Evolutionary conservation across 37 sponge, comb jelly and placozoan genomes (phyloP).

Genomic region (Bolinopsis microptera): DNA sequence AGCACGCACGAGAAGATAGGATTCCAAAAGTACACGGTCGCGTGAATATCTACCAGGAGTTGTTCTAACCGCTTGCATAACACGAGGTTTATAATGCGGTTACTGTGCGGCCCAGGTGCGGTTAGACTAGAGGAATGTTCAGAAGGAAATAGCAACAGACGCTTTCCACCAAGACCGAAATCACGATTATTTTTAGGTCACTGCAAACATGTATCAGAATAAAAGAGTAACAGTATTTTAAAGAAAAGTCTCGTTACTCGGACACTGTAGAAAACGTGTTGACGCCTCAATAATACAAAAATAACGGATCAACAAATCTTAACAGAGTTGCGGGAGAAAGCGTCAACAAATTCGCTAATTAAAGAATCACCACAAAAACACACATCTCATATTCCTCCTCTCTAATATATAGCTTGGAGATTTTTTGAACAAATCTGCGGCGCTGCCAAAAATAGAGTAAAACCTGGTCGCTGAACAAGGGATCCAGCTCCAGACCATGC

Average conservation of each 20-base stretch:
- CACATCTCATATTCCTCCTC: background rate
- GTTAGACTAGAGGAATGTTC: background rate
- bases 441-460: background rate
- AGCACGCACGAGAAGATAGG: too few relatives aligned
- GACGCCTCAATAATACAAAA: background rate
- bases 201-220: background rate
- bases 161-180: background rate
- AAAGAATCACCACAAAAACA: background rate
- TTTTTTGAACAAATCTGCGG: background rate
- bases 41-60: too few relatives aligned
- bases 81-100: background rate
- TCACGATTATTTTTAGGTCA: background rate
- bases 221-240: background rate
- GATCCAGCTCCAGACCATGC: too few relatives aligned
- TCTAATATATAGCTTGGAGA: background rate
- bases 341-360: background rate
- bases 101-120: background rate
- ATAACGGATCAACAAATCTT: background rate
- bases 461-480: background rate
- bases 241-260: background rate
- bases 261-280: background rate
- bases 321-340: background rate
- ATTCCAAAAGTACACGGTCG: too few relatives aligned
- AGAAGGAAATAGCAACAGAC: too few relatives aligned
- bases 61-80: too few relatives aligned